These are phyloP conservation scores for Nothoprocta perdicaria DNA, from an alignment of 2,113 vertebrate species.

Conservation along the genomic window DNA sequence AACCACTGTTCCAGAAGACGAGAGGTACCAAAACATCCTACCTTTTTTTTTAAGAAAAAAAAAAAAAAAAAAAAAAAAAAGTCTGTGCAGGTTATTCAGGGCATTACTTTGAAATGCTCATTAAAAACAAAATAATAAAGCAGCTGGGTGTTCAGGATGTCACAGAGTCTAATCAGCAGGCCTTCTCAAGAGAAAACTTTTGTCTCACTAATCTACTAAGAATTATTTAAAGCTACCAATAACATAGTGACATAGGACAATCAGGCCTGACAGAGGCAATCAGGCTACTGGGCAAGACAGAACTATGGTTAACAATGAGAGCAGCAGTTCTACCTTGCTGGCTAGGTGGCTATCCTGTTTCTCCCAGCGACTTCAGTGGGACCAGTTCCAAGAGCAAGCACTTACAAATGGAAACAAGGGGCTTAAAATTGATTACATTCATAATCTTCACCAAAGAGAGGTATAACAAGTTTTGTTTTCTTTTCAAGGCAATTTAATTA, in stretches of 20 bases:
- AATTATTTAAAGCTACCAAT: constrained; percentile 10
- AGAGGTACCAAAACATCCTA: neutral
- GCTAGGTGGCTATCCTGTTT: neutral
- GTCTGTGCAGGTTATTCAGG: neutral
- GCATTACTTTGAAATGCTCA: neutral
- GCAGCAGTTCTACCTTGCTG: neutral
- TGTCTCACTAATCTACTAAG: neutral
- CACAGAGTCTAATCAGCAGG: neutral
- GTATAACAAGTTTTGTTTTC: neutral
- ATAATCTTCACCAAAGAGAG: neutral
- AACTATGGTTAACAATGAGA: neutral
- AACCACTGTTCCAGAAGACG: neutral
- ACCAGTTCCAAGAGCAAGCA: neutral
- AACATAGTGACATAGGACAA: neutral
- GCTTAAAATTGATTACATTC: neutral
- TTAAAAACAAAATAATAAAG: constrained; percentile 21
- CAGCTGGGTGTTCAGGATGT: neutral
- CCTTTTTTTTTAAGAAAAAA: neutral
- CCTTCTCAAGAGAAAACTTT: neutral
- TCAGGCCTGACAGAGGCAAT: neutral
- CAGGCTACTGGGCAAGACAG: neutral
- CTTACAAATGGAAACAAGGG: neutral
- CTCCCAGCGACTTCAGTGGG: neutral
- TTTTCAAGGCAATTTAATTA: neutral
- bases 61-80: neutral